Base-by-base conservation (phyloP, 2,797 vertebrate genomes). In the Amniataba percoides region DNA sequence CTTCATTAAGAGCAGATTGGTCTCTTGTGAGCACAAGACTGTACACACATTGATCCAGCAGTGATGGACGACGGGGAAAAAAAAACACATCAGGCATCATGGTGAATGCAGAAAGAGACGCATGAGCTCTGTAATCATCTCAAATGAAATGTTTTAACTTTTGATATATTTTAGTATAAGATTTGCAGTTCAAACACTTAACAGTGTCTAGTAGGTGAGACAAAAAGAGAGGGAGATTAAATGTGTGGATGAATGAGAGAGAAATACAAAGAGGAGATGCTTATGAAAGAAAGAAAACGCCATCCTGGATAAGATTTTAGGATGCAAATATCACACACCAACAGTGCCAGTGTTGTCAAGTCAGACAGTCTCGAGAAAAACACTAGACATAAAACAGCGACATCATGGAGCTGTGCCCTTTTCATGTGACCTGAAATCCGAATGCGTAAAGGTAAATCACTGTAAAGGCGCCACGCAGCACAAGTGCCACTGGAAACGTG, bases 1-100 rank as follows among this genome's bases (percentile, higher is more conserved):
- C 85, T 89, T 89, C 86, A 90, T 93, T 85, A 91, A 60, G 34
- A 64, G 72, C 42, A 65, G 63, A 86, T 72, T 84, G 92, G 83
- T 78, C 88, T 74, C 82, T 45, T 21, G 85, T 67, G 85, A 81
- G 66, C 36, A 8, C 0, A 19, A 71, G 39, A 48, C 36, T 79
- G 71, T 74, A 71, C 43, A 55, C 71, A 79, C 78, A 91, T 91
- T 81, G 86, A 93, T 92, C 78, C 71, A 31, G 55, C 45, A 43
- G 45, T 78, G 81, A 90, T 75, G 66, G 62, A 89, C 8, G 13
- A 62, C 48, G 43, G 49, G 53, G 34, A 43, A 48, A 60, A 48
- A 60, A 62, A 64, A 74, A n/a, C 36, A 7, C 2, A 21, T 79
- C 40, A n/a, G 46, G 62, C 56, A 68, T 80, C 16, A 65, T 40